Evolutionary conservation across 2,113 vertebrate genomes (phyloP).

Genomic region (Paratilapia polleni): DNA sequence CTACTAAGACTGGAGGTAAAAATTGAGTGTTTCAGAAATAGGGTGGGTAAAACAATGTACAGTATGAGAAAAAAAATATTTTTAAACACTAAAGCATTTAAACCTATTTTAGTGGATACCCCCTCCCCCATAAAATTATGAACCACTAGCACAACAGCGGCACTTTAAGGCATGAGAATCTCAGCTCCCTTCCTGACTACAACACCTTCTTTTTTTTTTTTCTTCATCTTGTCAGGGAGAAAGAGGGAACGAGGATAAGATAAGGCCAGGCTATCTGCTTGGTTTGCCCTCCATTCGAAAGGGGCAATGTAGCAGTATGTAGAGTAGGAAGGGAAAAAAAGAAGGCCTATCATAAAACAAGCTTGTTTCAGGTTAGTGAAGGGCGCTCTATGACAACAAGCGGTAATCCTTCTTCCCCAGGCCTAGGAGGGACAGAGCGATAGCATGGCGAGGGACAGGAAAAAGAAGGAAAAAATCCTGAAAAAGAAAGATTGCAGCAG

Average conservation of each 20-base stretch:
- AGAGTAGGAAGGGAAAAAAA: conserved; percentile 37
- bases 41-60: no score
- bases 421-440: conserved; percentile 42
- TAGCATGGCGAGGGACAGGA: conserved; percentile 1
- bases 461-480: conserved; percentile 1
- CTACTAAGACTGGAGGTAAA: neutral
- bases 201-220: conserved; percentile 27
- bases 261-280: conserved; percentile 63
- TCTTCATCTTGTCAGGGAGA: conserved; percentile 41
- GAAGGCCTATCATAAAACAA: conserved; percentile 56
- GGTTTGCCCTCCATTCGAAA: conserved; percentile 65
- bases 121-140: neutral
- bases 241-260: conserved; percentile 57
- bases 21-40: no score
- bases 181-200: conserved; percentile 20
- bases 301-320: conserved; percentile 50
- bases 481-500: conserved; percentile 25
- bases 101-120: no score
- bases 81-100: no score
- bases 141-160: neutral
- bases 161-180: conserved; percentile 26
- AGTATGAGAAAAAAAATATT: no score
- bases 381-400: conserved; percentile 55
- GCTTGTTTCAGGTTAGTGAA: conserved; percentile 64
- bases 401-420: conserved; percentile 47